phyloP scores from a whole-genome alignment of 2,888 invertebrate genomes.

The Netelia inedita region DNA sequence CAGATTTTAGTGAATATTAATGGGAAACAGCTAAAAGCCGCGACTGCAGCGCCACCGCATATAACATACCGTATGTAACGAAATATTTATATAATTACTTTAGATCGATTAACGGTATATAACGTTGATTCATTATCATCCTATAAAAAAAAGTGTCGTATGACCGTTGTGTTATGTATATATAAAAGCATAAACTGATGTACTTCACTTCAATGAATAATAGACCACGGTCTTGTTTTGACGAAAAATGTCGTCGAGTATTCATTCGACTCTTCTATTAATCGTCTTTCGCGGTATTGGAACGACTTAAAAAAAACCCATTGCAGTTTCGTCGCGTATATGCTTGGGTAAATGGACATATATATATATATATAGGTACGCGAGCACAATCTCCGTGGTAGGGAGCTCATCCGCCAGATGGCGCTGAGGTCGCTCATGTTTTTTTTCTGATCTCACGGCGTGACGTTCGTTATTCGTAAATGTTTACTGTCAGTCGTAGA shows the following conservation, averaged over 20 bases:
- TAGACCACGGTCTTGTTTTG: conserved; percentile 60
- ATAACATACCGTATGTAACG: conserved; percentile 51
- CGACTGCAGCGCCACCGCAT: conserved; percentile 57
- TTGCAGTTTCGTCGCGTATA: too few relatives aligned
- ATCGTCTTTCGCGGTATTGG: conserved; percentile 17
- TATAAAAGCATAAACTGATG: conserved; percentile 77
- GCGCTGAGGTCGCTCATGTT: neutral
- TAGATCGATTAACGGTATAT: conserved; percentile 74
- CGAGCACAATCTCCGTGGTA: too few relatives aligned
- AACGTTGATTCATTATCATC: conserved; percentile 77
- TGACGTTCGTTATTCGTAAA: conserved; percentile 3
- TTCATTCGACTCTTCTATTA: neutral
- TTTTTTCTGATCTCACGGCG: conserved; percentile 9
- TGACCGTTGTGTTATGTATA: conserved; percentile 79
- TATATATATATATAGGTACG: neutral
- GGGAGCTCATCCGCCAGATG: neutral
- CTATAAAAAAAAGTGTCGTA: conserved; percentile 71
- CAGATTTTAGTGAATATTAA: conserved; percentile 65
- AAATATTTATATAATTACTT: conserved; percentile 78
- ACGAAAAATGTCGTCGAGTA: conserved; percentile 21
- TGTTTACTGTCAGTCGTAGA: conserved; percentile 10
- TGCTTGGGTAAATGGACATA: neutral
- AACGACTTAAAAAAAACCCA: neutral
- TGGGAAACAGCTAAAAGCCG: conserved; percentile 68
- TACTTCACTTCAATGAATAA: conserved; percentile 75